A percentile compares a stretch with the other conserved stretches of the same genome.
phyloP scores from a whole-genome alignment of 2,888 invertebrate genomes.

The Byasa hedistus region DNA sequence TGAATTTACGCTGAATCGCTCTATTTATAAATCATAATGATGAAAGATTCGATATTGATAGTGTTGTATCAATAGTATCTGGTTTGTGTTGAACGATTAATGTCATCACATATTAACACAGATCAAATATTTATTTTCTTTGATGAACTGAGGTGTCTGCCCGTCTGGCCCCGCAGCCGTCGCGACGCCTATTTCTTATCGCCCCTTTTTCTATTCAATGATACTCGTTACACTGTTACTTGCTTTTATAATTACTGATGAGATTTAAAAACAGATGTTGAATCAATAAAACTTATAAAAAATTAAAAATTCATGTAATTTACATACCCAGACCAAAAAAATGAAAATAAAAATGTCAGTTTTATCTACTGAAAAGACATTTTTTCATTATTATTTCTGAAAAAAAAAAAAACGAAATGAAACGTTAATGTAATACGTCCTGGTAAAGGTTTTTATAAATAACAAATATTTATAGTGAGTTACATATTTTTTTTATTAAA shows the following conservation, averaged over 20 bases:
- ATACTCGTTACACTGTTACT: neutral
- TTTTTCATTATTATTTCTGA: too few species aligned
- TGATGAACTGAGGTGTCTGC: slow-evolving; percentile 1
- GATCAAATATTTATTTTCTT: neutral
- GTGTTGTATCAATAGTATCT: neutral
- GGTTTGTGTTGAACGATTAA: neutral
- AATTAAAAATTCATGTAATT: too few species aligned
- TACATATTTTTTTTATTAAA: too few species aligned
- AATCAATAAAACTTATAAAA: too few species aligned
- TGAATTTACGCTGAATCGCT: neutral
- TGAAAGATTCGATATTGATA: neutral
- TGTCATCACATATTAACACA: neutral
- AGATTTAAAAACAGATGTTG: neutral
- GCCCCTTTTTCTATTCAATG: neutral
- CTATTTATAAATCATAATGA: neutral
- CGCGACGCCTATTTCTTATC: neutral
- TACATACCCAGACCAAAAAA: too few species aligned
- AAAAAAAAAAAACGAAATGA: too few species aligned
- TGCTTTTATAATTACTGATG: neutral
- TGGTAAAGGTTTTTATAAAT: too few species aligned
- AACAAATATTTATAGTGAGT: too few species aligned
- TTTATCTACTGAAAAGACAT: too few species aligned
- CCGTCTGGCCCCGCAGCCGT: slow-evolving; percentile 7
- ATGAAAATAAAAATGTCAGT: too few species aligned
- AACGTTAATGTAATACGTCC: too few species aligned